A percentile compares a stretch with the other conserved stretches of the same genome.
phyloP scores from a whole-genome alignment of 1,140 invertebrate species.

The Glomeris maerens region DNA sequence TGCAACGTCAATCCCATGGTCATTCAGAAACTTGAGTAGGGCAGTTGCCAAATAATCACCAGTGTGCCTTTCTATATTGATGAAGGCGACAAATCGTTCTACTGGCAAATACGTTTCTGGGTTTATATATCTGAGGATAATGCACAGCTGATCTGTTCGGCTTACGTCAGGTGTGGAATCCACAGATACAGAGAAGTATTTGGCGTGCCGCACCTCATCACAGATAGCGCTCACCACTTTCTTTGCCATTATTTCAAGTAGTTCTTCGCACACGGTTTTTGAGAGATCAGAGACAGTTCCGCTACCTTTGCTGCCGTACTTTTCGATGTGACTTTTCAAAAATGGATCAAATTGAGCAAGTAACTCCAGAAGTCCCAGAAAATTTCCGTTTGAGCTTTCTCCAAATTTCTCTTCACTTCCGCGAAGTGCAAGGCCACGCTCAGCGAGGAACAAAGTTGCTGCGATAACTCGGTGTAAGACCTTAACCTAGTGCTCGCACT shows the following conservation, averaged over 20 bases:
- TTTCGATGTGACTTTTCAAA: constrained; percentile 11
- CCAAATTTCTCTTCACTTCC: not conserved
- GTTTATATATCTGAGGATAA: constrained; percentile 16
- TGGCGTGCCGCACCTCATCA: constrained; percentile 9
- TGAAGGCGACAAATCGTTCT: constrained; percentile 14
- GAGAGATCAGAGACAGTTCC: constrained; percentile 8
- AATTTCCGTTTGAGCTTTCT: constrained; percentile 10
- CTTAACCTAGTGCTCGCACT: too few relatives aligned
- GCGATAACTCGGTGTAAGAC: not conserved
- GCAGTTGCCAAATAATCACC: constrained; percentile 10
- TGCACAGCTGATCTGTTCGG: constrained; percentile 18
- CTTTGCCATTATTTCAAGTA: constrained; percentile 13
- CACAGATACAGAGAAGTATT: constrained; percentile 21
- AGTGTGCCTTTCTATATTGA: constrained; percentile 11
- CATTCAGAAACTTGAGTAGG: constrained; percentile 10
- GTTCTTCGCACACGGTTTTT: constrained; percentile 12
- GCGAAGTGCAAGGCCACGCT: not conserved
- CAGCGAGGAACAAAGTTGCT: not conserved
- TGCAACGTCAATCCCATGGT: constrained; percentile 13
- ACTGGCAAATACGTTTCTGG: constrained; percentile 5
- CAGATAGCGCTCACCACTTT: constrained; percentile 2
- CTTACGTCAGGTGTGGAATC: constrained; percentile 19
- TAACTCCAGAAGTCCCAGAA: constrained; percentile 10
- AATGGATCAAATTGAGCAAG: constrained; percentile 15
- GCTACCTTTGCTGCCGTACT: constrained; percentile 8